A percentile compares a stretch with the other conserved stretches of the same genome.
Evolutionary conservation across 2,888 invertebrate genomes (phyloP).

Genomic region (Biston betularia): DNA sequence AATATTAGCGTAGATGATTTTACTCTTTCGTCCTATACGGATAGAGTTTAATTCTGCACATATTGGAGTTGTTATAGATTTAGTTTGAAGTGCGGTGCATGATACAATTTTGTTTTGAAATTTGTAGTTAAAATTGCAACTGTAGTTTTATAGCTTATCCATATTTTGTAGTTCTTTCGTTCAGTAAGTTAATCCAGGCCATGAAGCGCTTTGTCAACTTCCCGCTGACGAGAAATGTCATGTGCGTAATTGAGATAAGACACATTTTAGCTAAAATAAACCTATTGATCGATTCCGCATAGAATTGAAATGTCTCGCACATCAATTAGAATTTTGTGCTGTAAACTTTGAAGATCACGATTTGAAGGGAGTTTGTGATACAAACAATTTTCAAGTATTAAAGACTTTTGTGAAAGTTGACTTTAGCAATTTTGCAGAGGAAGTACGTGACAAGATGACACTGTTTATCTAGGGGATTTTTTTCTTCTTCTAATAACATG

Average conservation of each 20-base stretch:
- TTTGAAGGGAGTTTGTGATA: too few species aligned
- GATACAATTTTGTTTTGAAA: slow-evolving; percentile 19
- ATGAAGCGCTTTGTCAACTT: not conserved
- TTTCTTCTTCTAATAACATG: too few species aligned
- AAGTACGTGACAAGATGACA: too few species aligned
- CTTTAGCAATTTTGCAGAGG: too few species aligned
- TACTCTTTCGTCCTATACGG: not conserved
- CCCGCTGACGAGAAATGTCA: not conserved
- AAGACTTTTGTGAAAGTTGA: too few species aligned
- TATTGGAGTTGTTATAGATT: not conserved
- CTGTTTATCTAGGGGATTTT: too few species aligned
- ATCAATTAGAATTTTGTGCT: too few species aligned
- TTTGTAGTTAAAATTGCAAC: slow-evolving; percentile 16
- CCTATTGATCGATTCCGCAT: not conserved
- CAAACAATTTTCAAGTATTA: too few species aligned
- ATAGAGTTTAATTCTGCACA: slow-evolving; percentile 6
- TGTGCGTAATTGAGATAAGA: not conserved
- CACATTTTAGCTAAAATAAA: not conserved
- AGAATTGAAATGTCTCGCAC: too few species aligned
- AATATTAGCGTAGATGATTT: not conserved
- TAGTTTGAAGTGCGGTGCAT: slow-evolving; percentile 18
- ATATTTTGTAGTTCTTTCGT: not conserved
- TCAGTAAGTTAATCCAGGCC: not conserved
- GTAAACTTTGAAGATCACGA: too few species aligned
- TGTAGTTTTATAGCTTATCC: not conserved